Percentiles rank a stretch among this genome's conserved stretches.
Evolutionary conservation across 2,113 vertebrate species (phyloP).

Genomic region (Hemichromis elongatus): DNA sequence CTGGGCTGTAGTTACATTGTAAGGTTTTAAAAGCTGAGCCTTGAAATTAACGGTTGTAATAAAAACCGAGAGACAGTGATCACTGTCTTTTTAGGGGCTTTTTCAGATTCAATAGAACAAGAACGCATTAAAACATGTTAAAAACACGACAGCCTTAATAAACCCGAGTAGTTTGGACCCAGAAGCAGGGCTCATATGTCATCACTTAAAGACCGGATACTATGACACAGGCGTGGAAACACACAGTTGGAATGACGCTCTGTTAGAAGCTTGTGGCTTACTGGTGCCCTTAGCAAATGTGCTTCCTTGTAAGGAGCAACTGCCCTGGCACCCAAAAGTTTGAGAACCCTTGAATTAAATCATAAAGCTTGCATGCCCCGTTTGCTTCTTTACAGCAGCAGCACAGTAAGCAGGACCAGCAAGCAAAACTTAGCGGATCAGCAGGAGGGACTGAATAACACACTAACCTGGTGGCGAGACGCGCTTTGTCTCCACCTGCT

Average conservation of each 20-base stretch:
- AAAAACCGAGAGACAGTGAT: too few relatives aligned
- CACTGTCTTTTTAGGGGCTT: too few relatives aligned
- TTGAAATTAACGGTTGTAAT: too few relatives aligned
- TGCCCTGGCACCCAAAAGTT: neutral
- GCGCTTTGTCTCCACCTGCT: constrained; percentile 49
- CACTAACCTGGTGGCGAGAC: constrained; percentile 66
- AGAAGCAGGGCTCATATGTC: too few relatives aligned
- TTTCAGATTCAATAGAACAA: too few relatives aligned
- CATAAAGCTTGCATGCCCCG: constrained; percentile 20
- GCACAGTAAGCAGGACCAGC: constrained; percentile 13
- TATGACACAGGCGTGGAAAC: neutral
- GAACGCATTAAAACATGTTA: too few relatives aligned
- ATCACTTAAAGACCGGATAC: too few relatives aligned
- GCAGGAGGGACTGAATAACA: neutral
- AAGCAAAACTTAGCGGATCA: constrained; percentile 22
- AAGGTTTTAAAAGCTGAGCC: too few relatives aligned
- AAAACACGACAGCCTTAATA: too few relatives aligned
- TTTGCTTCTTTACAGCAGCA: constrained; percentile 42
- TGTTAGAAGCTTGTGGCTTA: neutral
- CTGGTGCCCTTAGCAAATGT: neutral
- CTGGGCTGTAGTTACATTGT: too few relatives aligned
- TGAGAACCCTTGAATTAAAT: neutral
- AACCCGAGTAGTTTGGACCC: too few relatives aligned
- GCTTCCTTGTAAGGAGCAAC: neutral
- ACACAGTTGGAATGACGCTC: neutral